A percentile compares a stretch with the other conserved stretches of the same genome.
phyloP scores from a whole-genome alignment of 2,113 vertebrate species.

The Passer montanus region DNA sequence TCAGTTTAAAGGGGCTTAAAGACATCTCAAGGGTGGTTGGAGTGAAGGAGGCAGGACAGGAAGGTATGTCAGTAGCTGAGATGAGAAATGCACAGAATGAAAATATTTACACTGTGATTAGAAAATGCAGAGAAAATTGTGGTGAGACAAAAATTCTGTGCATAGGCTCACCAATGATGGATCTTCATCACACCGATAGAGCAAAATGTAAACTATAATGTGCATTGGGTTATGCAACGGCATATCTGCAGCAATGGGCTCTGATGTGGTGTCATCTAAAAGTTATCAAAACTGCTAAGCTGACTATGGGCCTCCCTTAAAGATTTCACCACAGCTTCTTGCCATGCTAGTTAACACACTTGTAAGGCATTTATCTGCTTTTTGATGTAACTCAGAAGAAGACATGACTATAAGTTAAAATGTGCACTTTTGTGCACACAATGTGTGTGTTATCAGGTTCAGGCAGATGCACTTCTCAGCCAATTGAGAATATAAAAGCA shows the following conservation, averaged over 20 bases:
- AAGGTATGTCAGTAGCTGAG: background rate
- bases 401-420: background rate
- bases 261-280: background rate
- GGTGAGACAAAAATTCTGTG: background rate
- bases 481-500: background rate
- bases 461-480: background rate
- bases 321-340: background rate
- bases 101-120: background rate
- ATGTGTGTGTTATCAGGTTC: background rate
- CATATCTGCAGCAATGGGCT: background rate
- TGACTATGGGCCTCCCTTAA: background rate
- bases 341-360: background rate
- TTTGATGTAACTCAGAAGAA: background rate
- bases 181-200: background rate
- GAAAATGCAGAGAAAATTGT: background rate
- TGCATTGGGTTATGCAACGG: background rate
- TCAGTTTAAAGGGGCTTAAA: background rate
- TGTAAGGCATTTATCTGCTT: background rate
- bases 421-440: background rate
- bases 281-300: background rate
- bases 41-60: background rate
- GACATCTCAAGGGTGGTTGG: no score
- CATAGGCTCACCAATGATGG: fast-evolving
- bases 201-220: background rate
- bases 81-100: background rate